Conservation (phyloP, 2,888 invertebrate species). For the Beris chalybata region DNA sequence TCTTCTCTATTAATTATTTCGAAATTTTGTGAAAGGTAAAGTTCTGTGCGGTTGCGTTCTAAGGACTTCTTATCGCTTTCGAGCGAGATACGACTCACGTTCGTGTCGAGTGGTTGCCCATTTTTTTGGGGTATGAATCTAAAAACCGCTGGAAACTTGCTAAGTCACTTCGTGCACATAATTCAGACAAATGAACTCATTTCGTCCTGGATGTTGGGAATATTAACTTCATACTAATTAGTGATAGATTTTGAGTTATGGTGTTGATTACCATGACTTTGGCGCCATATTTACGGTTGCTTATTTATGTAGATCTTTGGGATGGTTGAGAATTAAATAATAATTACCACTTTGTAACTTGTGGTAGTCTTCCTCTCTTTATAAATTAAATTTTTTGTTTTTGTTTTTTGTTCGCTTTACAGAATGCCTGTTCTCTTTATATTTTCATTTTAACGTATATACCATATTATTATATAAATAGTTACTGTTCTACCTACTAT, state of each 20-base stretch:
- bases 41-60: slow-evolving; percentile 13
- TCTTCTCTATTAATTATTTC: slow-evolving; percentile 40
- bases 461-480: no score
- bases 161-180: slow-evolving; percentile 24
- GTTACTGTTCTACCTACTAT: no score
- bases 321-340: no score
- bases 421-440: no score
- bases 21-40: slow-evolving; percentile 24
- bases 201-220: not conserved
- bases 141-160: slow-evolving; percentile 22
- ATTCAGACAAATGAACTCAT: slow-evolving; percentile 34
- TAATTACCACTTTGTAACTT: no score
- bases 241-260: slow-evolving; percentile 13
- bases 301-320: no score
- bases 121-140: not conserved
- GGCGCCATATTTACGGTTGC: not conserved
- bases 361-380: no score
- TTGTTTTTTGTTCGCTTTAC: no score
- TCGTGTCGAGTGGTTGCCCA: not conserved
- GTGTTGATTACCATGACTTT: not conserved
- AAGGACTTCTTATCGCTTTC: slow-evolving; percentile 15
- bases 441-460: no score
- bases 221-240: slow-evolving; percentile 31
- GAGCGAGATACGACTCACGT: slow-evolving; percentile 24
- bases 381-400: no score